Percentiles rank a stretch among this genome's conserved stretches.
These are phyloP conservation scores for Anolis carolinensis DNA, from an alignment of 2,113 vertebrate genomes.

Conservation along the genomic window DNA sequence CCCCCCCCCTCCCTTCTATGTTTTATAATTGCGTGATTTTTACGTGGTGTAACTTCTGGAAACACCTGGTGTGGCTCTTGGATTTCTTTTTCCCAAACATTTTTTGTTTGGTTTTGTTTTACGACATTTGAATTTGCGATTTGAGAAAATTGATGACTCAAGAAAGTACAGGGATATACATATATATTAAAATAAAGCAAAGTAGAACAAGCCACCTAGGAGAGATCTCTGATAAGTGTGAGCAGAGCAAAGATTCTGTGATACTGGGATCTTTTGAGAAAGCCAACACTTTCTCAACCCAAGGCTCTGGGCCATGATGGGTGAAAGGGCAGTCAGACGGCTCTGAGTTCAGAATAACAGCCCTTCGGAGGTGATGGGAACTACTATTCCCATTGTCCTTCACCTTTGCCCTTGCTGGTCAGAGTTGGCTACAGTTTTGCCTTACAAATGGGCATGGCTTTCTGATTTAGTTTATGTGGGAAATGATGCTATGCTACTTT, in stretches of 20 bases:
- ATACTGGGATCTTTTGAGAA: not conserved
- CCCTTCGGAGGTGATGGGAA: no score
- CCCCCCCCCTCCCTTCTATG: conserved; percentile 69
- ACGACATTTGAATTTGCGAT: conserved; percentile 56
- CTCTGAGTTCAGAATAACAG: no score
- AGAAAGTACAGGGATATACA: conserved; percentile 37
- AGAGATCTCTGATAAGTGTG: conserved; percentile 55
- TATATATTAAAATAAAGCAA: conserved; percentile 35
- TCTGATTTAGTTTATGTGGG: no score
- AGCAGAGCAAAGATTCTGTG: conserved; percentile 5
- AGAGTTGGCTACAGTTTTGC: no score
- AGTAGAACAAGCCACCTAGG: not conserved
- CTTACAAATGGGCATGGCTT: no score
- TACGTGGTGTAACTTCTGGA: conserved; percentile 81
- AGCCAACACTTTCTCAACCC: not conserved
- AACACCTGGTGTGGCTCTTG: conserved; percentile 72
- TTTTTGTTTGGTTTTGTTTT: conserved; percentile 50
- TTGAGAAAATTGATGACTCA: conserved; percentile 52
- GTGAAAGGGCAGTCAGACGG: not conserved
- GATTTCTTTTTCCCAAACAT: conserved; percentile 71
- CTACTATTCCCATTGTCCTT: no score
- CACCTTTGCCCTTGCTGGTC: no score
- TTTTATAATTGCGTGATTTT: conserved; percentile 78
- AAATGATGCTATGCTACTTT: no score
- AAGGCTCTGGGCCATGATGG: not conserved